These are phyloP conservation scores for Phrynocephalus vlangalii DNA, from an alignment of 2,797 vertebrate genomes.

Conservation along the genomic window DNA sequence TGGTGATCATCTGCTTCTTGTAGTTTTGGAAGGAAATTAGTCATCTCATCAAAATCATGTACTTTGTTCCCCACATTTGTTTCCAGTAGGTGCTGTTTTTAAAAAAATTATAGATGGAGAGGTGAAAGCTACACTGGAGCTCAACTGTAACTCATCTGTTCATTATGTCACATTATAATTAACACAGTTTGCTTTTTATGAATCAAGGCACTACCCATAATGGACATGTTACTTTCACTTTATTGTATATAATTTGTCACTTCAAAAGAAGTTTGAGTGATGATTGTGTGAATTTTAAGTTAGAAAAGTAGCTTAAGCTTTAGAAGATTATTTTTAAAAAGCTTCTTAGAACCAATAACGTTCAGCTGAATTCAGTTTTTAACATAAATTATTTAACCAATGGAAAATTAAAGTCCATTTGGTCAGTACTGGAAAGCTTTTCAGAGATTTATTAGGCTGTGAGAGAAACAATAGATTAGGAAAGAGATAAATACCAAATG, in stretches of 20 bases:
- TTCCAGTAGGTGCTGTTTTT: not conserved
- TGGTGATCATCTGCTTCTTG: not conserved
- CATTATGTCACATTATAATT: not conserved
- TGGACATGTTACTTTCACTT: not conserved
- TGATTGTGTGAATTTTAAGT: not conserved
- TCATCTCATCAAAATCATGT: not conserved
- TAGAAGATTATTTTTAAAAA: not conserved
- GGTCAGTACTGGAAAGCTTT: not conserved
- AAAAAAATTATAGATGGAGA: not conserved
- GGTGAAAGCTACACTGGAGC: not conserved
- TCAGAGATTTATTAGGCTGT: not conserved
- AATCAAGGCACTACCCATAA: not conserved
- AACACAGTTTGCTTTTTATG: not conserved
- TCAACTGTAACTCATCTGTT: not conserved
- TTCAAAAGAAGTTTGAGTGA: not conserved
- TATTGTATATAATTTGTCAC: not conserved
- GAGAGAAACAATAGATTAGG: not conserved
- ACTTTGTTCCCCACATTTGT: not conserved
- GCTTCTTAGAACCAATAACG: constrained; percentile 28
- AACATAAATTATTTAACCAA: constrained; percentile 1
- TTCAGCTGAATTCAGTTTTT: not conserved
- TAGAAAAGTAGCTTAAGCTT: not conserved
- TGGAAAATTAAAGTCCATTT: constrained; percentile 34
- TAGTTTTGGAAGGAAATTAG: not conserved
- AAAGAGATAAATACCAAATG: constrained; percentile 30